phyloP scores from a whole-genome alignment of 2,888 invertebrate genomes.

The Tiliacea aurago region DNA sequence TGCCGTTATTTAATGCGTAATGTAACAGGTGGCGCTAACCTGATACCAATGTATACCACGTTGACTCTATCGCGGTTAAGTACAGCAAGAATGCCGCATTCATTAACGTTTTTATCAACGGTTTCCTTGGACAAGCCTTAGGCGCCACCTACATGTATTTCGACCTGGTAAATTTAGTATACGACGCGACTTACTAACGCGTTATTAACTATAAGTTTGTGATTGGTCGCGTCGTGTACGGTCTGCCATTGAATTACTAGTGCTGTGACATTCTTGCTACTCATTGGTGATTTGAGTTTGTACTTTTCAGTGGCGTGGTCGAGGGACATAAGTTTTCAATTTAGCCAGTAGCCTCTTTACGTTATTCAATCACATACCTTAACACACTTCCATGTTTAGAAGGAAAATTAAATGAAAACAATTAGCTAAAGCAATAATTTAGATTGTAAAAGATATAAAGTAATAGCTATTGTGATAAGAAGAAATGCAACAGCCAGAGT shows the following conservation, averaged over 20 bases:
- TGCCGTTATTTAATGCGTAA: slow-evolving; percentile 17
- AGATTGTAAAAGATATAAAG: background rate
- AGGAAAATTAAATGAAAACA: background rate
- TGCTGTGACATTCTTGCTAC: background rate
- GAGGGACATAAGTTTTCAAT: background rate
- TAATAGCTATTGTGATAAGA: background rate
- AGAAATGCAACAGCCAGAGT: background rate
- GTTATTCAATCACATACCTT: background rate
- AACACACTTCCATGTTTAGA: background rate
- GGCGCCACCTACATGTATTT: background rate
- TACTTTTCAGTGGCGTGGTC: background rate
- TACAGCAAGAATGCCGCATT: slow-evolving; percentile 15
- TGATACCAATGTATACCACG: slow-evolving; percentile 14
- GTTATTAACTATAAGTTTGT: background rate
- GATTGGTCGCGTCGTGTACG: background rate
- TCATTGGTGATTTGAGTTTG: background rate
- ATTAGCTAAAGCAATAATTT: background rate
- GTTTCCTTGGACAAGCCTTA: slow-evolving; percentile 7
- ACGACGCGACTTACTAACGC: background rate
- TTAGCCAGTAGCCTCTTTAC: background rate
- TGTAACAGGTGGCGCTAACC: slow-evolving; percentile 32
- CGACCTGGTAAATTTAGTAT: background rate
- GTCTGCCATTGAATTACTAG: background rate
- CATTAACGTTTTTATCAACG: slow-evolving; percentile 24
- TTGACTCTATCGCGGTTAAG: slow-evolving; percentile 21